Percentiles rank a stretch among this genome's conserved stretches.
These are phyloP conservation scores for Capitulum mitella DNA, from an alignment of 2,888 invertebrate genomes.

Conservation along the genomic window DNA sequence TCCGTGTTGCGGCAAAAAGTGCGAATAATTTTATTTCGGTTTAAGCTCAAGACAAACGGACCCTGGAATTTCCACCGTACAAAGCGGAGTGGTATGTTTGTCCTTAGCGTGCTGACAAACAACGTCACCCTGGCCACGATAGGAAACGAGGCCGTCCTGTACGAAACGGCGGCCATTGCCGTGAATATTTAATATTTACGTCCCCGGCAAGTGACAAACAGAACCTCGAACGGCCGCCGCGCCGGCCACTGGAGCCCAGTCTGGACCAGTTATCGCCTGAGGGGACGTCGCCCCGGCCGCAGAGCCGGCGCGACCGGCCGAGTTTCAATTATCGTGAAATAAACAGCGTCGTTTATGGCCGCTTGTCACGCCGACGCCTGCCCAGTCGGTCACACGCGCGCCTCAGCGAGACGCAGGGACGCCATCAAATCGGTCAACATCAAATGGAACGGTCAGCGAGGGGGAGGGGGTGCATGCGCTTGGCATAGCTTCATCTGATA, in stretches of 20 bases:
- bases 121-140: not conserved
- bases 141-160: not conserved
- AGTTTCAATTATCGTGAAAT: not conserved
- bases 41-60: too few relatives aligned
- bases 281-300: not conserved
- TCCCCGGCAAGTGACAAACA: not conserved
- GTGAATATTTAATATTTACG: slow-evolving; percentile 1
- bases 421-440: too few relatives aligned
- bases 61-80: too few relatives aligned
- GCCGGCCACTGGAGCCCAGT: not conserved
- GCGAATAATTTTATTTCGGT: too few relatives aligned
- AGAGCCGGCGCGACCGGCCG: not conserved
- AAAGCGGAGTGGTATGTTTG: not conserved
- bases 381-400: not conserved
- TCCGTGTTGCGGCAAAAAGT: too few relatives aligned
- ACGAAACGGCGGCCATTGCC: not conserved
- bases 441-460: too few relatives aligned
- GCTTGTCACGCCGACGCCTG: not conserved
- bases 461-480: too few relatives aligned
- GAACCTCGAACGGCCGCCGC: not conserved
- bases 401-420: too few relatives aligned
- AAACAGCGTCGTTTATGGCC: not conserved
- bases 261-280: not conserved
- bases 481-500: too few relatives aligned
- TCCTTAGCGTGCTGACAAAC: not conserved